phyloP scores from a whole-genome alignment of 2,888 invertebrate species.

The Cataglyphis rosenhaueri region DNA sequence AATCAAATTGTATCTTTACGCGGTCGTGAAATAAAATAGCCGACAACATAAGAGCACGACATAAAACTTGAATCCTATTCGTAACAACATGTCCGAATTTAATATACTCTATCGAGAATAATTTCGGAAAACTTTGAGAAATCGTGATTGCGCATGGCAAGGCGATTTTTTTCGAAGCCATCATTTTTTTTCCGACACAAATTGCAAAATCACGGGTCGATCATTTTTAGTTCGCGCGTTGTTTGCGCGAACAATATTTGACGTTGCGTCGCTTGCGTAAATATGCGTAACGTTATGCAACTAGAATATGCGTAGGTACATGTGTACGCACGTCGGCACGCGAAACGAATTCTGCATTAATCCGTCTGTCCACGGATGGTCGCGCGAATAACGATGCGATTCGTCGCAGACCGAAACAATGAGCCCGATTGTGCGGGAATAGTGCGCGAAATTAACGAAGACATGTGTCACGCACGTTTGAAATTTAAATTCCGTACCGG shows the following conservation, averaged over 20 bases:
- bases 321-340: not conserved
- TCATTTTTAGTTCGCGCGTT: slow-evolving; percentile 16
- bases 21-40: not conserved
- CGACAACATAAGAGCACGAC: not conserved
- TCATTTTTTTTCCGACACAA: not conserved
- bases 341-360: slow-evolving; percentile 41
- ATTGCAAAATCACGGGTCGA: slow-evolving; percentile 16
- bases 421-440: slow-evolving; percentile 30
- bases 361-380: slow-evolving; percentile 37
- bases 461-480: slow-evolving; percentile 31
- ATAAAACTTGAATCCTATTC: not conserved
- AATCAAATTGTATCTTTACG: not conserved
- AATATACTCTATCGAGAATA: not conserved
- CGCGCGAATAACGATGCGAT: slow-evolving; percentile 54
- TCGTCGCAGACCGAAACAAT: slow-evolving; percentile 29
- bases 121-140: not conserved
- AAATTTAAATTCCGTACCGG: slow-evolving; percentile 33
- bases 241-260: slow-evolving; percentile 31
- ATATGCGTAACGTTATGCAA: slow-evolving; percentile 44
- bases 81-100: not conserved
- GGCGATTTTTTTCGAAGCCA: not conserved
- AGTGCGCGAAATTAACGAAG: slow-evolving; percentile 49
- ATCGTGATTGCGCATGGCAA: not conserved
- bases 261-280: slow-evolving; percentile 23
- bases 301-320: not conserved